phyloP scores from a whole-genome alignment of 2,797 vertebrate species.

The Brachyrhaphis roseni region DNA sequence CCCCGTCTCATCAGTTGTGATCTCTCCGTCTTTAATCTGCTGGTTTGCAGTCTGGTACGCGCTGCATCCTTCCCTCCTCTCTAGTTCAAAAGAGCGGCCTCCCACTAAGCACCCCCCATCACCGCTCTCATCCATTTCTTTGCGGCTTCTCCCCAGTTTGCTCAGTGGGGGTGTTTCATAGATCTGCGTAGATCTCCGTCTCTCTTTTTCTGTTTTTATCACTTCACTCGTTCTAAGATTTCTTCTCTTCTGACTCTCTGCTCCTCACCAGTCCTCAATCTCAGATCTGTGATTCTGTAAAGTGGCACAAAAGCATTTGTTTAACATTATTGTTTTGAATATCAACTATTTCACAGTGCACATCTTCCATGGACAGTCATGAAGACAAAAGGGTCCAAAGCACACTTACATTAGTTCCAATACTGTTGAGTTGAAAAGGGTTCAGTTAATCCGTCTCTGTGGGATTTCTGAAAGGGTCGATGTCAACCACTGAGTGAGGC shows the following conservation, averaged over 20 bases:
- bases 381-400: not conserved
- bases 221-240: conserved; percentile 5
- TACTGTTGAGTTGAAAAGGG: not conserved
- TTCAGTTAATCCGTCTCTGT: not conserved
- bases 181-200: conserved; percentile 26
- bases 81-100: conserved; percentile 66
- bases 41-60: conserved; percentile 36
- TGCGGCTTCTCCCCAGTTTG: conserved; percentile 43
- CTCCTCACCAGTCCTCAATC: not conserved
- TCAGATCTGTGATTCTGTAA: conserved; percentile 4
- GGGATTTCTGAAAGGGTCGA: not conserved
- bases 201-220: conserved; percentile 13
- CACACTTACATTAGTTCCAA: too few species aligned
- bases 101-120: conserved; percentile 62
- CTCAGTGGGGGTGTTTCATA: conserved; percentile 59
- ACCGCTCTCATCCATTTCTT: conserved; percentile 56
- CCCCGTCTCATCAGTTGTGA: conserved; percentile 26
- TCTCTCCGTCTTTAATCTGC: conserved; percentile 59
- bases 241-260: not conserved
- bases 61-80: conserved; percentile 21
- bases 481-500: not conserved
- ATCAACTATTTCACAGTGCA: not conserved
- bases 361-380: not conserved
- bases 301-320: not conserved
- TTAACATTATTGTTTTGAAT: not conserved